Evolutionary conservation across 2,888 invertebrate genomes (phyloP).

Genomic region (Caenorhabditis sp.): DNA sequence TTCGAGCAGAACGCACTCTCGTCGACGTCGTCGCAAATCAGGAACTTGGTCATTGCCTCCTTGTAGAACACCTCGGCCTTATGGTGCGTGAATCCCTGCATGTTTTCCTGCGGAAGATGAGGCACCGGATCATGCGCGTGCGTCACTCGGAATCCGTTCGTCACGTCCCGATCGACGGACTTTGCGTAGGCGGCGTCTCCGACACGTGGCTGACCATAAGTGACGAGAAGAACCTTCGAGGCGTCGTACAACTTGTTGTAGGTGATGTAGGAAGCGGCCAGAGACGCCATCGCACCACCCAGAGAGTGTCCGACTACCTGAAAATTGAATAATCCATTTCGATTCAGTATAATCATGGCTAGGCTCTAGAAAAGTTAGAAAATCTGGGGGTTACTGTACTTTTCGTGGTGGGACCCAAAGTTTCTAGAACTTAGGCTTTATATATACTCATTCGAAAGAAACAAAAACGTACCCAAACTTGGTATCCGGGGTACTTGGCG

Average conservation of each 20-base stretch:
- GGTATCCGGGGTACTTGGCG: constrained; percentile 64
- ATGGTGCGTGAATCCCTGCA: constrained; percentile 68
- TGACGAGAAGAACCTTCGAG: constrained; percentile 58
- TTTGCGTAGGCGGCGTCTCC: constrained; percentile 65
- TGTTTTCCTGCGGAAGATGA: constrained; percentile 64
- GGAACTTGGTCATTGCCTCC: constrained; percentile 64
- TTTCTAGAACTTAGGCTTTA: no score
- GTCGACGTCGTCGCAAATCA: constrained; percentile 64
- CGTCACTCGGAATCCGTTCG: constrained; percentile 63
- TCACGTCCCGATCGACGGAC: constrained; percentile 63
- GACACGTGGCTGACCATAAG: constrained; percentile 71
- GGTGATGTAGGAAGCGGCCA: constrained; percentile 65
- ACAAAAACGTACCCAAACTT: constrained; percentile 62
- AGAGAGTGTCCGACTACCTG: constrained; percentile 67
- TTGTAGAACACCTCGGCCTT: constrained; percentile 70
- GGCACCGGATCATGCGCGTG: constrained; percentile 68
- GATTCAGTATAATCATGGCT: no score
- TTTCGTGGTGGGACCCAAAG: no score
- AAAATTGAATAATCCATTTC: constrained; percentile 3
- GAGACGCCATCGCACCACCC: constrained; percentile 71
- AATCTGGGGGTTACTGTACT: no score
- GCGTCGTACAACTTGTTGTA: constrained; percentile 58
- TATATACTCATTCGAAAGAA: no score
- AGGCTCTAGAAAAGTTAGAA: no score
- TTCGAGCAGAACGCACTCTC: constrained; percentile 68